A percentile compares a stretch with the other conserved stretches of the same genome.
These are phyloP conservation scores for Platyscapa corneri DNA, from an alignment of 1,140 invertebrate species.

Conservation along the genomic window DNA sequence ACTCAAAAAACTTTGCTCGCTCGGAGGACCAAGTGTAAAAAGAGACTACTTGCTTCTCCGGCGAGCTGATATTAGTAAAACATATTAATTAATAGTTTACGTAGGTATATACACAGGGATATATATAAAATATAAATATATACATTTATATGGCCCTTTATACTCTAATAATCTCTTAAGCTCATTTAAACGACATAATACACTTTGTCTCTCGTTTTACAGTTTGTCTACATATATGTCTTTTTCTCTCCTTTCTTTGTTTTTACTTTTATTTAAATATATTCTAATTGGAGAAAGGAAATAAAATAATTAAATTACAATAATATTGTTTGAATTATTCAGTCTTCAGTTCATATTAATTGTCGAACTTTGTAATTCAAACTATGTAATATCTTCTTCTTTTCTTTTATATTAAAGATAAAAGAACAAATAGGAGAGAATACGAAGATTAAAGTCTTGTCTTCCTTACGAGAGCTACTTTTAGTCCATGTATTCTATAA, in stretches of 20 bases:
- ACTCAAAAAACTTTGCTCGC: conserved; percentile 72
- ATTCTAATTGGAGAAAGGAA: neutral
- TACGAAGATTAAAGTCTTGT: conserved; percentile 60
- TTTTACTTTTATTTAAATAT: neutral
- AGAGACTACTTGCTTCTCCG: conserved; percentile 70
- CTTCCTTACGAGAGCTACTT: conserved; percentile 64
- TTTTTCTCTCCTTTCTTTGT: neutral
- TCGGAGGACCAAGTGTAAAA: conserved; percentile 70
- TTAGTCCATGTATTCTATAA: conserved; percentile 59
- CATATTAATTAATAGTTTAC: conserved; percentile 59
- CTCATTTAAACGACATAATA: conserved; percentile 60
- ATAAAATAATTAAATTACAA: conserved; percentile 20
- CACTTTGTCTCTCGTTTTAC: conserved; percentile 9
- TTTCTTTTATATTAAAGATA: conserved; percentile 31
- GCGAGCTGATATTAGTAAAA: conserved; percentile 71
- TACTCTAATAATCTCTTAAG: conserved; percentile 66
- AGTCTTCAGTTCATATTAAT: conserved; percentile 49
- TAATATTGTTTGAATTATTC: conserved; percentile 51
- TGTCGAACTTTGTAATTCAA: neutral
- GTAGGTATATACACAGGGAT: conserved; percentile 57
- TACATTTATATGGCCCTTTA: conserved; percentile 72
- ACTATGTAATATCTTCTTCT: conserved; percentile 34
- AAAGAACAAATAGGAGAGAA: conserved; percentile 56
- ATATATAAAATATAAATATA: conserved; percentile 64
- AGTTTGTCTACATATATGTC: neutral